Evolutionary conservation across 2,888 invertebrate genomes (phyloP), one percentile per base, ranked within the genome.

Genomic region (Clusia tigrina): DNA sequence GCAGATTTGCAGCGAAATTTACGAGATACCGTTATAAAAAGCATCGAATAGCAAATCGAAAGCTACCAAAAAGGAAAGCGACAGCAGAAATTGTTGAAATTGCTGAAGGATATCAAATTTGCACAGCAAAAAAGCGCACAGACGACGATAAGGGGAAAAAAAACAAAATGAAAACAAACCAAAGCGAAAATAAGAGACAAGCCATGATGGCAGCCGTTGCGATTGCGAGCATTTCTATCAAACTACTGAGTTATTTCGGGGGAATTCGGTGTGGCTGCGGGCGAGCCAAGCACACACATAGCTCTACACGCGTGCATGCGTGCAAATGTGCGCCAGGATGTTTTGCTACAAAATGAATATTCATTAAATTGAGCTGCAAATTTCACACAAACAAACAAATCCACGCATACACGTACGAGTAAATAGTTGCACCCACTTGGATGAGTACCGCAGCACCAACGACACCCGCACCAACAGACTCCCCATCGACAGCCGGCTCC

Each of bases 1-100:
- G 20, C 48, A 48, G 48, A 48, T 48, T 48, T 48, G 48, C 48
- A 48, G 22, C 48, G 22, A 48, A 48, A 48, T 48, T 48, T 22
- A 22, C 48, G 48, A 20, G 48, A 48, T 48, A 2, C 22, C 48
- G 32, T 3, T 17, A 42, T 3, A 6, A n/a, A n/a, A n/a, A 42
- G 3, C 9, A 42, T 6, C 42, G 42, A 9, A 42, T n/a, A 42
- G n/a, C 42, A 42, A 42, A 42, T 15, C n/a, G 42, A 3, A 15
- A 20, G 48, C 48, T 6, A 48, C 18, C 48, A 22, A 48, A n/a
- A 32, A 32, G 32, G 32, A 32, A 42, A 42, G n/a, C n/a, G 3
- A 17, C n/a, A 20, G 48, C 48, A 22, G 48, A 3, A 48, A 48
- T 12, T 18, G 18, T 6, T 6, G 15, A 48, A 48, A 20, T 48